A percentile compares a stretch with the other conserved stretches of the same genome.
These are phyloP conservation scores for Phacellophora camtschatica DNA, from an alignment of 30 jellyfish, hydroid and myxozoan species.

Conservation along the genomic window DNA sequence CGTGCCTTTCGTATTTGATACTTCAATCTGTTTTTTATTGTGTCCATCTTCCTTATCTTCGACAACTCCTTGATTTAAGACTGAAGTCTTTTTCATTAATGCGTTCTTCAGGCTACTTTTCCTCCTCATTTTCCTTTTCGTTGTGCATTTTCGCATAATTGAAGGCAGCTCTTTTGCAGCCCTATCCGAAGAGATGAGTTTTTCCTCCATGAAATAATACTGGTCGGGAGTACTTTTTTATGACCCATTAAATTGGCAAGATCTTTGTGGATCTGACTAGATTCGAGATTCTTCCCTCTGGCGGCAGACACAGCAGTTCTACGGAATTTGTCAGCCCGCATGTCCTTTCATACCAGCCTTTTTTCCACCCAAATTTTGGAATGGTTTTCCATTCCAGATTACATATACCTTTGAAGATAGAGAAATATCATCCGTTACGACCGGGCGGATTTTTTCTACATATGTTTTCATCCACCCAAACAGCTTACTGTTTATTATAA, in stretches of 20 bases:
- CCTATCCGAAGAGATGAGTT: constrained; percentile 21
- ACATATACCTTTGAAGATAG: neutral
- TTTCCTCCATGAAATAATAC: constrained; percentile 18
- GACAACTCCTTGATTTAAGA: too few species aligned
- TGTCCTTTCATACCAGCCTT: constrained; percentile 49
- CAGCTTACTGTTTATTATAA: neutral
- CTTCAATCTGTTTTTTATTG: too few species aligned
- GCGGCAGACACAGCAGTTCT: constrained; percentile 38
- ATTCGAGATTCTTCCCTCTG: neutral
- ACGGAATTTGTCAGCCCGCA: constrained; percentile 22
- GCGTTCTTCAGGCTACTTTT: too few species aligned
- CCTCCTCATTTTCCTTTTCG: too few species aligned
- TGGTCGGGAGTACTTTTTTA: constrained; percentile 30
- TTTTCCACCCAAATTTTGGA: constrained; percentile 2
- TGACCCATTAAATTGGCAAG: constrained; percentile 48
- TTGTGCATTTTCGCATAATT: too few species aligned
- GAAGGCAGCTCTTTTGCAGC: constrained; percentile 30
- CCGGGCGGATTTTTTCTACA: constrained; percentile 7
- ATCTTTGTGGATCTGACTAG: constrained; percentile 11
- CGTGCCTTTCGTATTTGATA: too few species aligned
- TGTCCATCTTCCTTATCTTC: too few species aligned
- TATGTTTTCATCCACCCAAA: constrained; percentile 28
- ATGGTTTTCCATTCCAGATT: constrained; percentile 31
- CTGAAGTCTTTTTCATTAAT: too few species aligned
- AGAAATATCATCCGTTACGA: neutral